These are phyloP conservation scores for Campoplex nolae DNA, from an alignment of 2,888 invertebrate species.

Conservation along the genomic window DNA sequence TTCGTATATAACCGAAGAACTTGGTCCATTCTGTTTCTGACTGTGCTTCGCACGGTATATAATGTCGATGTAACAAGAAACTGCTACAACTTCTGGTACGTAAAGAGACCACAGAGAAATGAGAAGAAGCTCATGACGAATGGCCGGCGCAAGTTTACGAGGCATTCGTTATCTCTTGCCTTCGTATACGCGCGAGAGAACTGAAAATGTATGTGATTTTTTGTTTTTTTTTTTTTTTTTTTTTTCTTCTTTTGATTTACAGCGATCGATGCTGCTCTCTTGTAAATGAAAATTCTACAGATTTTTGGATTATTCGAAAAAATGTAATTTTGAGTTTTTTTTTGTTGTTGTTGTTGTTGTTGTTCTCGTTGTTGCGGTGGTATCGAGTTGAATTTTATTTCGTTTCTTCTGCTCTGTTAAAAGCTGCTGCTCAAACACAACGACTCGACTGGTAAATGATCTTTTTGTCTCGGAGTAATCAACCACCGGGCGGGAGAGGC, in stretches of 20 bases:
- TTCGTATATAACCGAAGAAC: neutral
- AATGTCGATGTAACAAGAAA: neutral
- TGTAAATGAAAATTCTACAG: too few relatives aligned
- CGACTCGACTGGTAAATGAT: neutral
- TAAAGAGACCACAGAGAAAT: conserved; percentile 14
- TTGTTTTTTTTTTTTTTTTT: neutral
- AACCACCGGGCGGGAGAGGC: neutral
- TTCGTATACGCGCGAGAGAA: neutral
- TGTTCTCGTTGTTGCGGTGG: neutral
- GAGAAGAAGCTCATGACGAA: conserved; percentile 46
- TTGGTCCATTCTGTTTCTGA: neutral
- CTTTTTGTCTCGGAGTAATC: conserved; percentile 1
- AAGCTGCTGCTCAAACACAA: neutral
- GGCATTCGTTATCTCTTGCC: neutral
- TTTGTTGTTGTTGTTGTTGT: too few relatives aligned
- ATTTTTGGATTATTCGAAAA: neutral
- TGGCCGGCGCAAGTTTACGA: conserved; percentile 1
- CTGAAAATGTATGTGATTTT: neutral
- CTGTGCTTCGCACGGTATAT: neutral
- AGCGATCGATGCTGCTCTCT: too few relatives aligned
- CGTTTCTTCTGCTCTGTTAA: neutral
- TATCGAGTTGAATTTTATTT: neutral
- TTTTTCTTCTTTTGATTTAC: too few relatives aligned
- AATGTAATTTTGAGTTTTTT: neutral
- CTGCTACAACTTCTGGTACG: conserved; percentile 1